phyloP scores from a whole-genome alignment of 2,113 vertebrate genomes.

The Coregonus clupeaformis region DNA sequence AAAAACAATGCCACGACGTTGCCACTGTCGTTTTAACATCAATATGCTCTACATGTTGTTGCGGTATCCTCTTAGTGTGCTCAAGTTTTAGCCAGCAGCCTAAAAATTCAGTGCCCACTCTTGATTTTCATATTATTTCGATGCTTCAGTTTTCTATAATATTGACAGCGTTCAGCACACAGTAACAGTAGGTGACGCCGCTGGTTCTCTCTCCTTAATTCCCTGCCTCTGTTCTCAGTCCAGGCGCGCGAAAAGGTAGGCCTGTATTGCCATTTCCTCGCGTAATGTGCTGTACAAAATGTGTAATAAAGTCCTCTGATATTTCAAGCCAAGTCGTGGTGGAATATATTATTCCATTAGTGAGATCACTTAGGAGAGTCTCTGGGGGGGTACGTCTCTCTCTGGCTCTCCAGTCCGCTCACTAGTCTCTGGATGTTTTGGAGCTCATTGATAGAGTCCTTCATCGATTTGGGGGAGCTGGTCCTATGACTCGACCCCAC shows the following conservation, averaged over 20 bases:
- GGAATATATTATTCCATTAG: conserved; percentile 3
- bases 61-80: conserved; percentile 21
- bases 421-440: conserved; percentile 99
- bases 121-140: conserved; percentile 7
- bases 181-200: conserved; percentile 2
- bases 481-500: conserved; percentile 19
- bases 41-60: conserved; percentile 21
- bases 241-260: neutral
- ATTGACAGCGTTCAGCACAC: neutral
- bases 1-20: neutral
- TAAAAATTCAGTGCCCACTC: conserved; percentile 25
- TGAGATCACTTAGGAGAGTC: conserved; percentile 89
- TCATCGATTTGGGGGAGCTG: conserved; percentile 84
- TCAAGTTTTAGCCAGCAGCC: conserved; percentile 41
- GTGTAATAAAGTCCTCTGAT: conserved; percentile 71
- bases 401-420: conserved; percentile 92
- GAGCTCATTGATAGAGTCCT: conserved; percentile 94
- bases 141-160: conserved; percentile 13
- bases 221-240: conserved; percentile 24
- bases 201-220: conserved; percentile 26
- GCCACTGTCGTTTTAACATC: neutral
- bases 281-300: conserved; percentile 84
- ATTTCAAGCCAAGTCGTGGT: conserved; percentile 60
- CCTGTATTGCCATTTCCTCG: conserved; percentile 29
- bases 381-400: conserved; percentile 81